phyloP scores from a whole-genome alignment of 1,140 invertebrate species.

The Neoseiulus cucumeris region DNA sequence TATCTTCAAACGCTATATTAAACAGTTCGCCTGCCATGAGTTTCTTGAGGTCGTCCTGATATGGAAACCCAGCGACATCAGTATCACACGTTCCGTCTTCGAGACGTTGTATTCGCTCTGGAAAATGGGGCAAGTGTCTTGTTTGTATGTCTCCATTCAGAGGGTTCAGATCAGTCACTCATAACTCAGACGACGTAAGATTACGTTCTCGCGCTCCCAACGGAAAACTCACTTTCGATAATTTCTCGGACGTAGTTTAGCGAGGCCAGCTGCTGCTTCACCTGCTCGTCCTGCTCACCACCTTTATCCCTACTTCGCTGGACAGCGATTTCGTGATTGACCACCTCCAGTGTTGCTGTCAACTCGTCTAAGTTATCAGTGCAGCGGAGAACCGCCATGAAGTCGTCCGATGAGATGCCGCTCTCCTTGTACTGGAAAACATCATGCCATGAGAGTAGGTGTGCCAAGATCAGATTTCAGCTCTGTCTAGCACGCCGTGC shows the following conservation, averaged over 20 bases:
- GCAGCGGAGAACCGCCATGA: slow-evolving; percentile 53
- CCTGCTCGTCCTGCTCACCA: slow-evolving; percentile 53
- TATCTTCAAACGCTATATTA: slow-evolving; percentile 46
- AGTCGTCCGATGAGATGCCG: slow-evolving; percentile 52
- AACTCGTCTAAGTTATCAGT: slow-evolving; percentile 58
- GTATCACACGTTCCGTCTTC: slow-evolving; percentile 25
- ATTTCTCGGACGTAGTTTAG: slow-evolving; percentile 56
- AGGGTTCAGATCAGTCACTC: no score
- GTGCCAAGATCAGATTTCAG: no score
- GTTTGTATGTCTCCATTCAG: neutral
- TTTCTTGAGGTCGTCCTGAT: neutral
- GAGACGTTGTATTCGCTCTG: slow-evolving; percentile 19
- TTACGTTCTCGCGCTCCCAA: slow-evolving; percentile 29
- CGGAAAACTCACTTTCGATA: slow-evolving; percentile 43
- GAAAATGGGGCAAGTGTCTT: neutral
- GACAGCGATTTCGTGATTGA: slow-evolving; percentile 51
- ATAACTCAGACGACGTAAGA: no score
- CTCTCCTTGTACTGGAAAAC: slow-evolving; percentile 51
- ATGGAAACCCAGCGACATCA: slow-evolving; percentile 28
- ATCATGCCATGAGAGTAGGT: no score
- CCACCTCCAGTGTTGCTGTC: slow-evolving; percentile 50
- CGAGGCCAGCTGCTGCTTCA: slow-evolving; percentile 74
- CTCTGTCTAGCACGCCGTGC: no score
- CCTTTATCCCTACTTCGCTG: slow-evolving; percentile 59
- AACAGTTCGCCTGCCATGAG: slow-evolving; percentile 34